Conservation (phyloP, 2,797 vertebrate species). For the Syncerus caffer region DNA sequence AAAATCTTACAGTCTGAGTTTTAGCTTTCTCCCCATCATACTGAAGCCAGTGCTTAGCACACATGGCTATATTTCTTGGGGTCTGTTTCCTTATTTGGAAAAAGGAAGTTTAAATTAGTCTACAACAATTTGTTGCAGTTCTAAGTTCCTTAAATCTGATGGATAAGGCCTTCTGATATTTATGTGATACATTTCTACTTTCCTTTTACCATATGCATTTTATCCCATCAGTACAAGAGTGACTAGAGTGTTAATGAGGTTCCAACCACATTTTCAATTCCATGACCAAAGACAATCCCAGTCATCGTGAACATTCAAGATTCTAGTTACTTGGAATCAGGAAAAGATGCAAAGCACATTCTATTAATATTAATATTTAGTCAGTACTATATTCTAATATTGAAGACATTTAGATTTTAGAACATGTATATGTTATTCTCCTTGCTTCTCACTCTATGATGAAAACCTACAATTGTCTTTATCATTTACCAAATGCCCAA, state of each 20-base stretch:
- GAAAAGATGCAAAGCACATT: not conserved
- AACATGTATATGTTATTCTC: not conserved
- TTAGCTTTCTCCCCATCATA: not conserved
- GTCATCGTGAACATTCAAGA: not conserved
- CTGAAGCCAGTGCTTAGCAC: not conserved
- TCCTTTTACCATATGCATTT: not conserved
- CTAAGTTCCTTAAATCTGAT: not conserved
- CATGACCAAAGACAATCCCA: not conserved
- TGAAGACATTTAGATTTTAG: not conserved
- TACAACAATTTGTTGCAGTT: not conserved
- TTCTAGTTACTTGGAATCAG: not conserved
- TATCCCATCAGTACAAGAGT: not conserved
- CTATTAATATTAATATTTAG: not conserved
- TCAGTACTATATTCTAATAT: not conserved
- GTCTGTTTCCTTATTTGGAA: not conserved
- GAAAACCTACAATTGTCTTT: not conserved
- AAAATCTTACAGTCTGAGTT: too few relatives aligned
- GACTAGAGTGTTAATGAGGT: not conserved
- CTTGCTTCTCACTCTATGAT: rapidly evolving
- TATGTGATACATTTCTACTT: not conserved
- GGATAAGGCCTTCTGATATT: not conserved
- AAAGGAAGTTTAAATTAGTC: not conserved
- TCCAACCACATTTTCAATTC: not conserved
- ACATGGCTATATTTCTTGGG: not conserved
- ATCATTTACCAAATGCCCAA: not conserved